These are phyloP conservation scores for Globia sparganii DNA, from an alignment of 2,888 invertebrate species.

Conservation along the genomic window DNA sequence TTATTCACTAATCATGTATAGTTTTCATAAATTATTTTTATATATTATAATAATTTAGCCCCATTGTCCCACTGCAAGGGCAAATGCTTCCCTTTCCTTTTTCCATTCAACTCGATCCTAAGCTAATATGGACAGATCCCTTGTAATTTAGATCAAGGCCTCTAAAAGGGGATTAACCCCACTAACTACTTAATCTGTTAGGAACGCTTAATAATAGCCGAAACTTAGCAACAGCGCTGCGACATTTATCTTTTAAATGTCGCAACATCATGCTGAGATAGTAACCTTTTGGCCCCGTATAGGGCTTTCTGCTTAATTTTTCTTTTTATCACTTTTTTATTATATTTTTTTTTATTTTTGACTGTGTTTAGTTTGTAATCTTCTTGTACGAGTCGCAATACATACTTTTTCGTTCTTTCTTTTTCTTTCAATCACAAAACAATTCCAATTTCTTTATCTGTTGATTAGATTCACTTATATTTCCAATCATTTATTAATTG, in stretches of 20 bases:
- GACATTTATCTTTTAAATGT: too few relatives aligned
- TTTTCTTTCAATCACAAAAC: neutral
- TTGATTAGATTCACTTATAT: neutral
- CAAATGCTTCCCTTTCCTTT: neutral
- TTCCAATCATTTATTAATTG: conserved; percentile 23
- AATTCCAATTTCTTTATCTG: neutral
- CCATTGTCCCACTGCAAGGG: neutral
- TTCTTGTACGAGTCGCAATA: too few relatives aligned
- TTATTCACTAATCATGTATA: neutral
- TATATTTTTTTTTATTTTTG: too few relatives aligned
- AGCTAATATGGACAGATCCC: neutral
- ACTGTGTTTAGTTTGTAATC: too few relatives aligned
- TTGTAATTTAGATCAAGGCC: neutral
- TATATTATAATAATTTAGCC: neutral
- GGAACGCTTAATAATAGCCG: neutral
- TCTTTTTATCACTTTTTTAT: too few relatives aligned
- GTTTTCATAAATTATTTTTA: neutral
- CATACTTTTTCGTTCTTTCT: too few relatives aligned
- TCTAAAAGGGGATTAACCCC: neutral
- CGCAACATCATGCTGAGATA: too few relatives aligned
- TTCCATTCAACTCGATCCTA: neutral
- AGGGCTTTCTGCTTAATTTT: too few relatives aligned
- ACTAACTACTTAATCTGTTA: neutral
- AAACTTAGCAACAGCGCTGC: neutral
- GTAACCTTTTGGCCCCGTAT: too few relatives aligned